Percentiles rank a stretch among this genome's conserved stretches.
These are phyloP conservation scores for Magallana ariakensis DNA, from an alignment of 1,140 invertebrate genomes.

Conservation along the genomic window DNA sequence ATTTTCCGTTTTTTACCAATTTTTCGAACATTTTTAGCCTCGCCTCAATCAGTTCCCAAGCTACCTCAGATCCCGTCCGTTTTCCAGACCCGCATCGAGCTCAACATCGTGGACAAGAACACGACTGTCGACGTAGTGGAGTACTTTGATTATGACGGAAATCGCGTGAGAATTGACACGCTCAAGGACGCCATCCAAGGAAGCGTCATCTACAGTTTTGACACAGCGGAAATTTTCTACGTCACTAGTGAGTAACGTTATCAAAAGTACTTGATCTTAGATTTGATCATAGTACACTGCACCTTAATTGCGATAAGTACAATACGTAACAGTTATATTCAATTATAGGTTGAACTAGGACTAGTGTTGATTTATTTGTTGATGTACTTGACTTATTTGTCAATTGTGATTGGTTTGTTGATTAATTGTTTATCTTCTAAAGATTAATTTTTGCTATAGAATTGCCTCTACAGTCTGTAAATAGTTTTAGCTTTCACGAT, in stretches of 20 bases:
- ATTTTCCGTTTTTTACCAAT: too few species aligned
- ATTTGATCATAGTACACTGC: too few species aligned
- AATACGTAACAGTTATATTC: too few species aligned
- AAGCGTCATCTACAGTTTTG: constrained; percentile 54
- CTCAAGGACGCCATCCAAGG: constrained; percentile 52
- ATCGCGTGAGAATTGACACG: constrained; percentile 53
- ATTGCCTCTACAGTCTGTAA: too few species aligned
- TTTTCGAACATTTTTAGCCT: not conserved
- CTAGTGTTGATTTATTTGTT: too few species aligned
- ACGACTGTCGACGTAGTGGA: constrained; percentile 52
- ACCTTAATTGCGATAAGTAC: too few species aligned
- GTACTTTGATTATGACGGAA: constrained; percentile 59
- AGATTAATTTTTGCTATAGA: too few species aligned
- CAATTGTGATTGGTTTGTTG: too few species aligned
- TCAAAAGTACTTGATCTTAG: not conserved
- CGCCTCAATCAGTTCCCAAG: constrained; percentile 1
- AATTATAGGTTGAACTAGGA: too few species aligned
- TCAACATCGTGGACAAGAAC: constrained; percentile 56
- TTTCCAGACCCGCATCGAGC: constrained; percentile 61
- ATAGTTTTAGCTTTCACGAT: too few species aligned
- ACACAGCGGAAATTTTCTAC: constrained; percentile 56
- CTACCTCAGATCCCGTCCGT: constrained; percentile 52
- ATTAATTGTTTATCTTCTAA: too few species aligned
- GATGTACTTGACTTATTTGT: too few species aligned
- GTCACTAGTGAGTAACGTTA: constrained; percentile 52